Evolutionary conservation across 2,797 vertebrate genomes (phyloP), one percentile per base, ranked within the genome.

Genomic region (Ataeniobius toweri): DNA sequence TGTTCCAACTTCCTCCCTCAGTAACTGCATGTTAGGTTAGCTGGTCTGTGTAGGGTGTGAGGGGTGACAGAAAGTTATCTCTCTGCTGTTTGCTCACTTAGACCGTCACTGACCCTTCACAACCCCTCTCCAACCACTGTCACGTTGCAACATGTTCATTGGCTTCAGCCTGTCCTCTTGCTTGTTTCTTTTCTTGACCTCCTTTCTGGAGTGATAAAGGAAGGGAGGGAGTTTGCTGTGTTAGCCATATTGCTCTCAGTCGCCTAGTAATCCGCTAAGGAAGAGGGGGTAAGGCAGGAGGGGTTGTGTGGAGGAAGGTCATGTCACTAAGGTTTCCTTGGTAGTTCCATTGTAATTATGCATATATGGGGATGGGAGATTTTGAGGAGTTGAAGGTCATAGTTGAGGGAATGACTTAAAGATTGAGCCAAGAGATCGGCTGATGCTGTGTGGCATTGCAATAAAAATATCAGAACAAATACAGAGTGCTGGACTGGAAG

Each of bases 101-200:
- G 79, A 86, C 82, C 81, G 80, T 75, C 88, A 86, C 76, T 89
- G 86, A 93, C 89, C 89, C 91, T 88, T 87, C 77, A 86, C 90
- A 88, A 65, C 84, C 90, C 89, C 82, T 84, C 77, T 83, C 79
- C 9, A 14, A 86, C 78, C 83, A 50, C 89, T 88, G 87, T 92
- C 89, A 90, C 72, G 5, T 81, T 77, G 74, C 87, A 83, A 94
- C 90, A 89, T 94, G 92, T 95, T 95, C 92, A 93, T 95, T 93
- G 94, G 89, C 83, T 86, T 73, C 71, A 59, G 31, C 48, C 78
- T 74, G 20, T 81, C 83, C 51, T 83, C 74, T 55, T 80, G 36
- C 61, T 56, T 1, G 12, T 61, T 85, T 61, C 71, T 76, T 84
- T 85, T 84, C 75, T 83, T 82, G 50, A 20, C 36, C 84, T 81